These are phyloP conservation scores for Acyrthosiphon pisum DNA, from an alignment of 1,140 invertebrate genomes.

Conservation along the genomic window DNA sequence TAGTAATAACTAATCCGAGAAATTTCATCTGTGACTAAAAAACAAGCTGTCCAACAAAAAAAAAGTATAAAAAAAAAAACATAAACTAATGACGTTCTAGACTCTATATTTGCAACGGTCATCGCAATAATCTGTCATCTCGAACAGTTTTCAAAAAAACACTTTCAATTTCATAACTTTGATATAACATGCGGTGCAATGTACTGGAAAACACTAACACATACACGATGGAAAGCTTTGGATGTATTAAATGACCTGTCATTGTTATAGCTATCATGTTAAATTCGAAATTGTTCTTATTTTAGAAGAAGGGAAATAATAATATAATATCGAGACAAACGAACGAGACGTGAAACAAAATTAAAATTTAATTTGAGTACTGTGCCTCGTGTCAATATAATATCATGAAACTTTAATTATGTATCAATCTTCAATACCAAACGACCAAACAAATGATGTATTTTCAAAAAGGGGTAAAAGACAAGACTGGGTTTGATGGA, in stretches of 20 bases:
- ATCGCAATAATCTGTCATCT: not conserved
- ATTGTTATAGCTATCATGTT: not conserved
- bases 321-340: not conserved
- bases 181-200: not conserved
- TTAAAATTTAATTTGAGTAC: not conserved
- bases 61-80: not conserved
- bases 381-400: not conserved
- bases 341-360: not conserved
- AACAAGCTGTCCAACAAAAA: not conserved
- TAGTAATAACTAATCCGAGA: no score
- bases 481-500: no score
- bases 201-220: not conserved
- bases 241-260: not conserved
- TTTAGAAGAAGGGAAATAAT: not conserved
- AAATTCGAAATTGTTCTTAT: not conserved
- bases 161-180: slow-evolving; percentile 14
- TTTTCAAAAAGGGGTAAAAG: no score
- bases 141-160: not conserved
- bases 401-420: not conserved
- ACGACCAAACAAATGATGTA: not conserved
- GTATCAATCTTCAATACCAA: not conserved
- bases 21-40: no score
- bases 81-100: not conserved
- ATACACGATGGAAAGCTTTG: not conserved
- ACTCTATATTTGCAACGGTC: not conserved